Evolutionary conservation across 2,113 vertebrate species (phyloP).

Genomic region (Sterrhoptilus dennistouni): DNA sequence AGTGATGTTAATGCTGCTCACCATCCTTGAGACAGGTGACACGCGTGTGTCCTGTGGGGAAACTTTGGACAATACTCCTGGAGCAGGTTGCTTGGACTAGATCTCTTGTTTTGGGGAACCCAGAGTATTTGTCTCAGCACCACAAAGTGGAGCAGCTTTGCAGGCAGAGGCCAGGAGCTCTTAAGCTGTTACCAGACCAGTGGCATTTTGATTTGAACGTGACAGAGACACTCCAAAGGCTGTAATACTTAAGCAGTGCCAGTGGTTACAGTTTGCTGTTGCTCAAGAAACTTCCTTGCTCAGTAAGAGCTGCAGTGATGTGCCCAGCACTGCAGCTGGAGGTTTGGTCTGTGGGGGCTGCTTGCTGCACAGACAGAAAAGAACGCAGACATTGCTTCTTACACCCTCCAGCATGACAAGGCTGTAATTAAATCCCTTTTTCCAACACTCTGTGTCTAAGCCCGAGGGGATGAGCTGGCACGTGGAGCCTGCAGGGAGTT

Average conservation of each 20-base stretch:
- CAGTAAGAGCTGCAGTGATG: neutral
- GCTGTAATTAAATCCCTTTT: constrained; percentile 10
- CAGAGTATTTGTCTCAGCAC: neutral
- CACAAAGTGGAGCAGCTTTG: neutral
- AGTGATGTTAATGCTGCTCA: neutral
- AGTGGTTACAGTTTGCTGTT: neutral
- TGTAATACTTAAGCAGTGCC: neutral
- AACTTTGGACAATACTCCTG: neutral
- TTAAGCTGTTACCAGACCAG: neutral
- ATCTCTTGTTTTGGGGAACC: neutral
- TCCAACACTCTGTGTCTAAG: neutral
- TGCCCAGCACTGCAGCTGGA: neutral
- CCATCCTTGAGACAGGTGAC: neutral
- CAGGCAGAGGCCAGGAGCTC: neutral
- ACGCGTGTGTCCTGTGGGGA: neutral
- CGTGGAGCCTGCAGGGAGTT: neutral
- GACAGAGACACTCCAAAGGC: neutral
- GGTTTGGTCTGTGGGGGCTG: neutral
- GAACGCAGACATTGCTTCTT: neutral
- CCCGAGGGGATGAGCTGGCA: neutral
- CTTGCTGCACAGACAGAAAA: neutral
- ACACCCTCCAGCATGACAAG: neutral
- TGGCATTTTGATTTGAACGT: neutral
- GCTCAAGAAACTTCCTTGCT: neutral
- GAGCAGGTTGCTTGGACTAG: neutral